Evolutionary conservation across 2,888 invertebrate genomes (phyloP), one percentile per base, ranked within the genome.

Genomic region (Dioctria rufipes): DNA sequence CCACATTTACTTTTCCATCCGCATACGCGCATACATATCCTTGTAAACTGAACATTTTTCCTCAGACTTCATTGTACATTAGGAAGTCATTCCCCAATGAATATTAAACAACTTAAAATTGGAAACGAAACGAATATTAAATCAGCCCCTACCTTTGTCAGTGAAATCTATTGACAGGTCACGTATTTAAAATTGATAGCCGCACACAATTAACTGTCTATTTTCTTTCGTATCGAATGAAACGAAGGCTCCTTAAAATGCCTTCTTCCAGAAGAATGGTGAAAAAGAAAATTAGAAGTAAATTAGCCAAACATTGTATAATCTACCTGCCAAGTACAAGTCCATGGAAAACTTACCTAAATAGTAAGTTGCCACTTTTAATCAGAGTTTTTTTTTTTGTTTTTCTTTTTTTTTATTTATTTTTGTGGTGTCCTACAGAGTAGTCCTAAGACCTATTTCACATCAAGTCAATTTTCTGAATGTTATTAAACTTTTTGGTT

Each of bases 121-220:
- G 5, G 46, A 46, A 46, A 46, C 8, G 46, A 46, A 46, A 46
- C 46, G 8, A 8, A 46, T 6, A 8, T 46, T 8, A 46, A 46
- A 6, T 46, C 8, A 5, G 46, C 5, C 5, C 46, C 5, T 46
- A 6, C 46, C 46, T 6, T 6, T 8, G 46, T 25, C 25, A 25
- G 25, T 46, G 8, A 5, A 46, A 5, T 46, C 8, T 46, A 42
- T 42, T 78, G 78, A 65, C 78, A 78, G 78, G 78, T 65, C 78
- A 78, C 78, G 78, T 78, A 63, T 63, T 49, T 49, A 63, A 78
- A 78, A 78, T 78, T 78, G 78, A 78, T 78, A 46, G 78, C 37
- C 78, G 49, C 78, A 37, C 67, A 78, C 78, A 78, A 78, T 78
- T 43, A 78, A 77, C 61, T 61, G 49, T 73, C n/a, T 40, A 37